Base-by-base conservation (phyloP, 2,797 vertebrate genomes). In the Hozukius guyotensis region DNA sequence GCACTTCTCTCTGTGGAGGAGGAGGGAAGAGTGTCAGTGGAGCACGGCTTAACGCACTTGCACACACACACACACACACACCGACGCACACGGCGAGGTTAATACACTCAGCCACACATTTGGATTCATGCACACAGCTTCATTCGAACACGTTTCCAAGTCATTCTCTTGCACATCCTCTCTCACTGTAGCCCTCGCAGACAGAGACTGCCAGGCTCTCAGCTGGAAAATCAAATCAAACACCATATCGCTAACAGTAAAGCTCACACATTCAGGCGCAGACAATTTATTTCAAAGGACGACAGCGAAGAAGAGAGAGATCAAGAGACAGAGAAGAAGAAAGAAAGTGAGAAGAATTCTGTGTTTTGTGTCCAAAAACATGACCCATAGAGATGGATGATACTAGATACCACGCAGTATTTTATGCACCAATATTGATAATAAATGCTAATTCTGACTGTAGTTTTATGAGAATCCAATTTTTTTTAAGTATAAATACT, bases 1-100 rank as follows among this genome's bases (percentile, higher is more conserved):
- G 98, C 97, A 98, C 97, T 97, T 98, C 97, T 97, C 94, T 95
- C 96, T 97, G 97, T 95, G 96, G 95, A 96, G 93, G 95, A 95
- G 95, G 93, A 95, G 92, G 93, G 83, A 92, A 94, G 89, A 91
- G 92, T 91, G 95, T 96, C 94, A 94, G 85, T 75, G 46, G 82
- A 88, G 73, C 77, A 80, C 34, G 60, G 62, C 32, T 93, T 80
- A 89, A 42, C 20, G 4, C 31, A 38, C 65, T 29, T 56, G 31
- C 65, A 57, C 60, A 56, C 31, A 52, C 63, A 57, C 60, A 56
- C 31, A 52, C 63, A 14, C 62, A 72, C 27, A 77, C 77, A 84
- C 60, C 7, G 42, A 70, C 61, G 27, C 72, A 61, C 74, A 32
- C 14, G n/a, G 61, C 8, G 11, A 68, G 57, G 57, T 56, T 67